Percentiles rank a stretch among this genome's conserved stretches.
These are phyloP conservation scores for Hippocampus kuda DNA, from an alignment of 2,797 vertebrate genomes.

Conservation along the genomic window DNA sequence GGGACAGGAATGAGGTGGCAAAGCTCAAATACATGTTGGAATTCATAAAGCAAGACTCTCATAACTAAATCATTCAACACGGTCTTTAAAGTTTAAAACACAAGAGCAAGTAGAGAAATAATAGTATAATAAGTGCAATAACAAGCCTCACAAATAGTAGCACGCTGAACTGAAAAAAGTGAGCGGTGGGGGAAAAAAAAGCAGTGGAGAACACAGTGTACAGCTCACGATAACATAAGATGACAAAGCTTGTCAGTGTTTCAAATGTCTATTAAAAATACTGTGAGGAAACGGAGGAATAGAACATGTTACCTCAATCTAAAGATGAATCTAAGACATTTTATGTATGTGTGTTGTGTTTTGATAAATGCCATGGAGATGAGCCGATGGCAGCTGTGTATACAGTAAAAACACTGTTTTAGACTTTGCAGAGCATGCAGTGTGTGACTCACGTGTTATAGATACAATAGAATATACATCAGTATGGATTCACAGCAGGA, in stretches of 20 bases:
- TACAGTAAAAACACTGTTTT: constrained; percentile 2
- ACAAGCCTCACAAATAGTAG: not conserved
- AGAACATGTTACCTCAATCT: not conserved
- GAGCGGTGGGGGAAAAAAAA: not conserved
- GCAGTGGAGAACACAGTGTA: not conserved
- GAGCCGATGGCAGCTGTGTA: not conserved
- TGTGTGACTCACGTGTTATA: not conserved
- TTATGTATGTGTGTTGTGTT: not conserved
- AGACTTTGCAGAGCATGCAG: constrained; percentile 1
- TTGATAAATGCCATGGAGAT: not conserved
- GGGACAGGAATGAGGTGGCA: not conserved
- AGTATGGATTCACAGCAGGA: not conserved
- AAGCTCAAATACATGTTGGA: not conserved
- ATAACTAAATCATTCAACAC: not conserved
- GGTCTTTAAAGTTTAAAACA: not conserved
- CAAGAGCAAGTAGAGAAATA: not conserved
- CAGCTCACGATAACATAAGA: not conserved
- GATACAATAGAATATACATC: not conserved
- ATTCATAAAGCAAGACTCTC: not conserved
- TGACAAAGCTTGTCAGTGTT: not conserved
- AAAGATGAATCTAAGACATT: not conserved
- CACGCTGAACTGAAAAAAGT: not conserved
- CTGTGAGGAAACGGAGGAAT: not conserved
- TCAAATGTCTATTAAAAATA: not conserved
- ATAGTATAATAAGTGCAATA: not conserved